These are phyloP conservation scores for Polymixis flavicincta DNA, from an alignment of 2,888 invertebrate genomes.

Conservation along the genomic window DNA sequence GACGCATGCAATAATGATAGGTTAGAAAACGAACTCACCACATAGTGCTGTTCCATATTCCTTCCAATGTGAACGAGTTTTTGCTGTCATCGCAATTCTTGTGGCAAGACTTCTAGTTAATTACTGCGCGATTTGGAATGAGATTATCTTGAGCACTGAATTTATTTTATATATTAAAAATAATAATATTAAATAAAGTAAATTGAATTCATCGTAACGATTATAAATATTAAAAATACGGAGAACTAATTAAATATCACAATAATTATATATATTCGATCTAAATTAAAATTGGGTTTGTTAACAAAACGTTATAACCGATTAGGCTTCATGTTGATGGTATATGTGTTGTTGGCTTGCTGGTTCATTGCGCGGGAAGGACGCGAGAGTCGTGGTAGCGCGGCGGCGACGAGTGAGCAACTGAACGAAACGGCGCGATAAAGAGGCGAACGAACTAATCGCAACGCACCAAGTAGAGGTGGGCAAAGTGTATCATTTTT, in stretches of 20 bases:
- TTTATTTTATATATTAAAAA: constrained; percentile 78
- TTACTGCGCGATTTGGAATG: constrained; percentile 88
- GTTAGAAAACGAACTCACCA: constrained; percentile 88
- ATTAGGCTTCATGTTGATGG: constrained; percentile 90
- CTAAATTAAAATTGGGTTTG: constrained; percentile 87
- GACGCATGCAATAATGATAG: constrained; percentile 76
- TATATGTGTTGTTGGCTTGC: constrained; percentile 90
- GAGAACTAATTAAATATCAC: constrained; percentile 90
- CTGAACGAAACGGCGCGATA: constrained; percentile 79
- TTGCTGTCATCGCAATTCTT: constrained; percentile 87
- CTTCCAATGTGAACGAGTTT: constrained; percentile 90
- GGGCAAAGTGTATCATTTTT: too few species aligned
- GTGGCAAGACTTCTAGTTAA: constrained; percentile 77
- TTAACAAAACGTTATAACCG: constrained; percentile 89
- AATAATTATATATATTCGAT: constrained; percentile 88
- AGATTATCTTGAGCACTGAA: constrained; percentile 90
- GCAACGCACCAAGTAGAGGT: constrained; percentile 77
- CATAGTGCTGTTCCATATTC: constrained; percentile 90
- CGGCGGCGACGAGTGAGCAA: constrained; percentile 86
- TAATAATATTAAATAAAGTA: constrained; percentile 84
- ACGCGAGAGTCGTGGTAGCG: constrained; percentile 84
- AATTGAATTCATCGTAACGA: constrained; percentile 87
- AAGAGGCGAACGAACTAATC: constrained; percentile 85
- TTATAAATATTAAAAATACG: constrained; percentile 87
- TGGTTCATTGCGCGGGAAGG: constrained; percentile 87